Evolutionary conservation across 2,113 vertebrate genomes (phyloP), one percentile per base, ranked within the genome.

Genomic region (Oenanthe melanoleuca): DNA sequence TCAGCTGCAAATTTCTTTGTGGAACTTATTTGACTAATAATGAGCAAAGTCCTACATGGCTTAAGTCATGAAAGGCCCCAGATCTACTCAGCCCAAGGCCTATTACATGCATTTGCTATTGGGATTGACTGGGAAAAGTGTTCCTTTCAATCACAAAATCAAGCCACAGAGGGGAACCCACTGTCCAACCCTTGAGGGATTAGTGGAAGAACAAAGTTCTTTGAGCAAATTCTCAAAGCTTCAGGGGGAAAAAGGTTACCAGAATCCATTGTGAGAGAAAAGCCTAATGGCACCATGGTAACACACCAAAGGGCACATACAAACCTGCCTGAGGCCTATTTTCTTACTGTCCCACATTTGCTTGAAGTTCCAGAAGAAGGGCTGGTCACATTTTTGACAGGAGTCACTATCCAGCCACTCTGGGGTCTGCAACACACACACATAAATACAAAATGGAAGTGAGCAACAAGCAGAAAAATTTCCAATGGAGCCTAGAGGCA

Each of bases 301-400:
- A 56, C n/a, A 47, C 61, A 79, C 37, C 24, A 52, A 66, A 75
- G 34, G 38, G 67, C 17, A 2, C 26, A 52, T 87, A 97, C 97
- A 70, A 93, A 99, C 99, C 99, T 99, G 99, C 94, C 99, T 98
- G 9, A 99, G 97, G 81, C 99, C 99, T 63, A 99, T 99, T 97
- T 99, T 99, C 97, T 99, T 99, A 93, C 97, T 99, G 98, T 99
- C 99, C 99, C 99, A 99, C 99, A 99, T 99, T 95, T 99, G 99
- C 97, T 99, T 99, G 98, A 99, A 99, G 97, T 99, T 99, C 99
- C 99, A 99, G 97, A 99, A 99, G 96, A 99, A 99, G 57, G 99
- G 99, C 97, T 99, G 99, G 86, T 99, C 98, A 95, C 99, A 99
- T 96, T 99, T 99, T 95, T 99, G 99, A 97, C 99, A 99, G 56